Evolutionary conservation across 2,797 vertebrate genomes (phyloP), one percentile per base, ranked within the genome.

Genomic region (Neosalanx taihuensis): DNA sequence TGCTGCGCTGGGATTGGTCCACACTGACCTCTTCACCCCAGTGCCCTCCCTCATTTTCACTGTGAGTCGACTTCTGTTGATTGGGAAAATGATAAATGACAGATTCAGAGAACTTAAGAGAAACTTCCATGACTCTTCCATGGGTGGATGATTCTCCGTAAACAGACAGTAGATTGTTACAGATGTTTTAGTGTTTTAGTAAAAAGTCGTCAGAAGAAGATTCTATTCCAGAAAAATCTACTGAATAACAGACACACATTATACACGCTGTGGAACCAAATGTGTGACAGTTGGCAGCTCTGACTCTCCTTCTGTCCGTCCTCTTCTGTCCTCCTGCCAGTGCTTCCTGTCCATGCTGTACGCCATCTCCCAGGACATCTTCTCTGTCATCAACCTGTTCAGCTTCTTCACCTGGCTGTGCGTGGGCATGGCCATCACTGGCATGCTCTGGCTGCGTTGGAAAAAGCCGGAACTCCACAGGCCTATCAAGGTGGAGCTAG

Each of bases 361-460:
- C 29, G 71, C 92, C 82, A 86, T 89, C 76, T 93, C 92, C 64
- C 75, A 87, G 76, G 92, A 93, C 84, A 92, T 93, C 83, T 93
- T 93, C 88, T 92, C 92, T 0, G 91, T 92, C 83, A 93, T 93
- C 82, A 92, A 93, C 31, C 91, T 93, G 65, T 93, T 93, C 86
- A 92, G 92, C 77, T 93, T 93, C 86, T 93, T 93, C 83, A 93
- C 91, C 51, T 93, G 92, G 92, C 82, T 93, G 4, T 93, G 91
- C 51, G 91, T 93, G 0, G 92, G 91, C 0, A 89, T 92, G 90
- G 91, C 91, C 71, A 92, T 93, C 0, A 86, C 85, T 0, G 92
- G 92, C 26, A 76, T 93, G 90, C 56, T 93, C 20, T 92, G 91
- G 91, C 82, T 93, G 65, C 91, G 92, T 20, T 66, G 89, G 59